Evolutionary conservation across 1,140 invertebrate species (phyloP).

Genomic region (Medauroidea extradentata): DNA sequence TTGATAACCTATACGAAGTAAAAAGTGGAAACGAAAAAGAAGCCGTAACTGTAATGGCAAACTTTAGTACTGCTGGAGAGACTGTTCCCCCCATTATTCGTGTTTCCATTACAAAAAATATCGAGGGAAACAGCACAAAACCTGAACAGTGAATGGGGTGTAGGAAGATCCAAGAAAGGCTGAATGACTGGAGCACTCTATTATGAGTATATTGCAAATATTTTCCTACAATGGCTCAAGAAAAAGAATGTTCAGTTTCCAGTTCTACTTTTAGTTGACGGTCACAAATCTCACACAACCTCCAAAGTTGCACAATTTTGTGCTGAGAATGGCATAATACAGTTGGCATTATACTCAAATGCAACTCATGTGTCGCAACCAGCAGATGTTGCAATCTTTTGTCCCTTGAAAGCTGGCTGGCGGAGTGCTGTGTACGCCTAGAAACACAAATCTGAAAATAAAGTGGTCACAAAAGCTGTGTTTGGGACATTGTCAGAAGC

Average conservation of each 20-base stretch:
- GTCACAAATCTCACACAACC: slow-evolving; percentile 15
- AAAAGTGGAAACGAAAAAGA: slow-evolving; percentile 34
- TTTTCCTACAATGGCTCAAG: slow-evolving; percentile 24
- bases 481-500: slow-evolving; percentile 31
- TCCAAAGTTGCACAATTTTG: slow-evolving; percentile 37
- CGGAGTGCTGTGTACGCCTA: slow-evolving; percentile 24
- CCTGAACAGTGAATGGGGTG: slow-evolving; percentile 27
- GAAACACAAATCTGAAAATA: slow-evolving; percentile 15
- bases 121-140: slow-evolving; percentile 25
- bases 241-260: slow-evolving; percentile 22
- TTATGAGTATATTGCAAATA: slow-evolving; percentile 31
- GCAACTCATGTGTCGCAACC: slow-evolving; percentile 43
- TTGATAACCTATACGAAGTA: slow-evolving; percentile 33
- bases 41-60: slow-evolving; percentile 25
- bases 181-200: slow-evolving; percentile 29
- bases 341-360: slow-evolving; percentile 41
- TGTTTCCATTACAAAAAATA: slow-evolving; percentile 37
- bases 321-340: slow-evolving; percentile 35
- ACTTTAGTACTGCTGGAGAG: slow-evolving; percentile 28
- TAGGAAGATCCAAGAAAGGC: slow-evolving; percentile 24
- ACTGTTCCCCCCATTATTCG: slow-evolving; percentile 36
- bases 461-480: slow-evolving; percentile 33
- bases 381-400: slow-evolving; percentile 39
- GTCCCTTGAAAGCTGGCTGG: slow-evolving; percentile 36
- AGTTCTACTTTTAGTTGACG: slow-evolving; percentile 28